Conservation (phyloP, 2,113 vertebrate genomes). For the Pelecanoides urinatrix region DNA sequence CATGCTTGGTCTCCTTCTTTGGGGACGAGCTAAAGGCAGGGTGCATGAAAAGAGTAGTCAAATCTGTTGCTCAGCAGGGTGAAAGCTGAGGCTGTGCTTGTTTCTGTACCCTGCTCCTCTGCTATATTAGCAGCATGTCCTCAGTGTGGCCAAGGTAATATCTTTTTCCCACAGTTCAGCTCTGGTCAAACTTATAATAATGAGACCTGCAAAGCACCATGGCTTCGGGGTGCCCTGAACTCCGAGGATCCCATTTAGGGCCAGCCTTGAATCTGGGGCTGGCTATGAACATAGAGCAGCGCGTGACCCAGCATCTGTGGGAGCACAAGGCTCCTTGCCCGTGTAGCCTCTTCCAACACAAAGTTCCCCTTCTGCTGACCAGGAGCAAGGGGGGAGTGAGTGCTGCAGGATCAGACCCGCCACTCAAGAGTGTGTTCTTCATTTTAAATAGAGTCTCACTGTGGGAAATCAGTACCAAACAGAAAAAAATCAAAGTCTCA, state of each 20-base stretch:
- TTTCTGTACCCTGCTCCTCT: background rate
- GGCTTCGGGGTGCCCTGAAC: background rate
- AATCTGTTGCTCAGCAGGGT: background rate
- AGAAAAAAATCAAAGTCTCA: background rate
- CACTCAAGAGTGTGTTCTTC: background rate
- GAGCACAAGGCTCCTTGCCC: background rate
- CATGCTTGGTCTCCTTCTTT: background rate
- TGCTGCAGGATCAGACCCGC: rapidly evolving
- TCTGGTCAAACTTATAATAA: background rate
- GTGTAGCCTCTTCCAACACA: background rate
- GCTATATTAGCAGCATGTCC: background rate
- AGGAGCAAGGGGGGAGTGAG: background rate
- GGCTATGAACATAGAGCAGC: rapidly evolving
- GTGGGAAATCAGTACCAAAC: background rate
- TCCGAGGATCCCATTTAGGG: background rate
- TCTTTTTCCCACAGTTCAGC: background rate
- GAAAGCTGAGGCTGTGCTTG: background rate
- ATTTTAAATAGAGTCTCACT: background rate
- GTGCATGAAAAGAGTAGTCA: background rate
- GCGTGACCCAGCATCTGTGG: rapidly evolving
- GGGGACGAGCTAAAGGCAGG: background rate
- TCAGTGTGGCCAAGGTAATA: background rate
- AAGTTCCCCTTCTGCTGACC: background rate
- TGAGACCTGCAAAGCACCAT: background rate
- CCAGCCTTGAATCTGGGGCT: rapidly evolving